Evolutionary conservation across 2,113 vertebrate genomes (phyloP).

Genomic region (Rhinoptilus africanus): DNA sequence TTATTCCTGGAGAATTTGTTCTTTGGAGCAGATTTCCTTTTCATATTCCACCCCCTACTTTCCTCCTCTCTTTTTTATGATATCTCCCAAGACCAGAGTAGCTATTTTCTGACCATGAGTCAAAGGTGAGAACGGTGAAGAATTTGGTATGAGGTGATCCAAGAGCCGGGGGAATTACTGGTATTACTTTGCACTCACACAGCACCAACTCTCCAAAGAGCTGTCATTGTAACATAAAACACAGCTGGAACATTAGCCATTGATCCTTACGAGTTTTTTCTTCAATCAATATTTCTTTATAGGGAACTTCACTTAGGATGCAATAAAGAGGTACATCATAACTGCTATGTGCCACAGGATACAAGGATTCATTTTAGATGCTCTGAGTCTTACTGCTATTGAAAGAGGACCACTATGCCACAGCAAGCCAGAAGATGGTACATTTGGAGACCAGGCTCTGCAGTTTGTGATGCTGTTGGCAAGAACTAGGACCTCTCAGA

Average conservation of each 20-base stretch:
- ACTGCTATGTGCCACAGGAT: not conserved
- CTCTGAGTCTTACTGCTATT: constrained; percentile 20
- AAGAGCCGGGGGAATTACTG: not conserved
- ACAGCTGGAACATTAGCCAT: constrained; percentile 46
- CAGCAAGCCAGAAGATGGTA: not conserved
- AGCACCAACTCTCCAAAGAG: constrained; percentile 35
- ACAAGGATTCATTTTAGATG: constrained; percentile 5
- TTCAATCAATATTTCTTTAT: constrained; percentile 56
- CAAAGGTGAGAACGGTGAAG: not conserved
- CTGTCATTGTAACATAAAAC: constrained; percentile 35
- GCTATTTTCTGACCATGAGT: constrained; percentile 9
- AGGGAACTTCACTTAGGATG: constrained; percentile 42
- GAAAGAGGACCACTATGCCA: not conserved
- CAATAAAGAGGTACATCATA: constrained; percentile 53
- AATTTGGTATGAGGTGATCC: not conserved
- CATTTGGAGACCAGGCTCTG: not conserved
- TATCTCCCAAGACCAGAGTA: not conserved
- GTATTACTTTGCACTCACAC: constrained; percentile 42
- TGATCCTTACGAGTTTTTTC: constrained; percentile 49
- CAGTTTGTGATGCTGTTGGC: not conserved
- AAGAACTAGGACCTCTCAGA: not conserved
- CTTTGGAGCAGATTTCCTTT: not conserved
- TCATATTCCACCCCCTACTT: not conserved
- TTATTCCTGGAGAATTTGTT: not conserved
- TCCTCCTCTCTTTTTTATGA: accelerated